A percentile compares a stretch with the other conserved stretches of the same genome.
phyloP scores from a whole-genome alignment of 2,797 vertebrate genomes.

The Pseudochirops cupreus region DNA sequence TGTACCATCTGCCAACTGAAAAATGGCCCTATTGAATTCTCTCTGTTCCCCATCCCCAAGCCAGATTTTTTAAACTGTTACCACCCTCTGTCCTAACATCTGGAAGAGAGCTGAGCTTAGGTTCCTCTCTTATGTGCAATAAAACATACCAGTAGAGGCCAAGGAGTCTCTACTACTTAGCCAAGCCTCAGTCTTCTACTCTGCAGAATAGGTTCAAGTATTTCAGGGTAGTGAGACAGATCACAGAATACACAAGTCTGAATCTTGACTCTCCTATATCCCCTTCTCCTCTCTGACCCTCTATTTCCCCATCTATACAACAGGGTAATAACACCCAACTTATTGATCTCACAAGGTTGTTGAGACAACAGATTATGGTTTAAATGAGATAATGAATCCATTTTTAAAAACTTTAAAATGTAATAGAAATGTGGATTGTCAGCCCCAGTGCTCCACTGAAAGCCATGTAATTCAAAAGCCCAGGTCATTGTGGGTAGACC shows the following conservation, averaged over 20 bases:
- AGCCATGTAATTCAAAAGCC: not conserved
- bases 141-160: not conserved
- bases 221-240: not conserved
- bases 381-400: not conserved
- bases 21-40: not conserved
- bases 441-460: not conserved
- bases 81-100: not conserved
- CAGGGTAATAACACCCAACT: not conserved
- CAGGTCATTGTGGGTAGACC: not conserved
- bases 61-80: not conserved
- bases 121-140: not conserved
- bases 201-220: not conserved
- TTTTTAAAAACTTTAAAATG: not conserved
- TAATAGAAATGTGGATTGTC: not conserved
- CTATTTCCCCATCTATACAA: not conserved
- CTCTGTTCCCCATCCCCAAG: not conserved
- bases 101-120: not conserved
- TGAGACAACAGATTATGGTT: not conserved
- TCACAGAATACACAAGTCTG: not conserved
- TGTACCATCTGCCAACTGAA: not conserved
- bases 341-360: not conserved
- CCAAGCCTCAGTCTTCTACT: not conserved
- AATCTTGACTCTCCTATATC: not conserved
- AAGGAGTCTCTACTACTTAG: not conserved
- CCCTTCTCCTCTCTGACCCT: not conserved